Evolutionary conservation across 2,113 vertebrate genomes (phyloP).

Genomic region (Lampris megalopsis): DNA sequence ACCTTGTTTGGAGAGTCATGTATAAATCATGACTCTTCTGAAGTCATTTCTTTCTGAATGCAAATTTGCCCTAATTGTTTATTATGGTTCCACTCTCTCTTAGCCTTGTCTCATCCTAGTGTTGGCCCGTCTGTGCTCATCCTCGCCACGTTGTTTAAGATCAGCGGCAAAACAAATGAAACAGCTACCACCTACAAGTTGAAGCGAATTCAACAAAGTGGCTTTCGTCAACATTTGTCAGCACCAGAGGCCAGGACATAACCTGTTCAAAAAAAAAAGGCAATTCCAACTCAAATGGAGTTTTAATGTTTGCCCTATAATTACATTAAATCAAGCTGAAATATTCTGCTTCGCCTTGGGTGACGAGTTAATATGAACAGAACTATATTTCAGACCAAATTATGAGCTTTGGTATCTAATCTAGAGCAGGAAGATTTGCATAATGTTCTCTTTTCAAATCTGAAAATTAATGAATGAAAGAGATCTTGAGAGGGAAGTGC

Average conservation of each 20-base stretch:
- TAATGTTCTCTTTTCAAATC: constrained; percentile 79
- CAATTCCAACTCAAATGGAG: constrained; percentile 50
- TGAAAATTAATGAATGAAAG: constrained; percentile 77
- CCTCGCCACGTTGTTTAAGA: constrained; percentile 11
- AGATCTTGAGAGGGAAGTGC: constrained; percentile 53
- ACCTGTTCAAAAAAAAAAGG: constrained; percentile 29
- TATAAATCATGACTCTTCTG: constrained; percentile 30
- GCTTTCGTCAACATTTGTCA: constrained; percentile 10
- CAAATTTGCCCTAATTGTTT: constrained; percentile 33
- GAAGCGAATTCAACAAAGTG: not conserved
- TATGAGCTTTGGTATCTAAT: constrained; percentile 66
- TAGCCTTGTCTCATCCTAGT: not conserved
- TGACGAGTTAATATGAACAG: constrained; percentile 73
- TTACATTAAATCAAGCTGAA: constrained; percentile 75
- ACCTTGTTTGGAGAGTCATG: constrained; percentile 16
- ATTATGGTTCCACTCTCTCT: constrained; percentile 1
- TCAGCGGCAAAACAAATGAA: constrained; percentile 23
- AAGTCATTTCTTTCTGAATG: constrained; percentile 19
- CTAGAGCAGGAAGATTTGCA: constrained; percentile 70
- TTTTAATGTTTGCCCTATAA: constrained; percentile 79
- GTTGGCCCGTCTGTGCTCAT: not conserved
- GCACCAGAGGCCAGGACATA: constrained; percentile 19
- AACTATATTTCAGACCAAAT: constrained; percentile 75
- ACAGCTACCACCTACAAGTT: constrained; percentile 26
- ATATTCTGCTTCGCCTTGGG: constrained; percentile 70